Percentiles rank a stretch among this genome's conserved stretches.
These are phyloP conservation scores for Reinhardtius hippoglossoides DNA, from an alignment of 2,113 vertebrate genomes.

Conservation along the genomic window DNA sequence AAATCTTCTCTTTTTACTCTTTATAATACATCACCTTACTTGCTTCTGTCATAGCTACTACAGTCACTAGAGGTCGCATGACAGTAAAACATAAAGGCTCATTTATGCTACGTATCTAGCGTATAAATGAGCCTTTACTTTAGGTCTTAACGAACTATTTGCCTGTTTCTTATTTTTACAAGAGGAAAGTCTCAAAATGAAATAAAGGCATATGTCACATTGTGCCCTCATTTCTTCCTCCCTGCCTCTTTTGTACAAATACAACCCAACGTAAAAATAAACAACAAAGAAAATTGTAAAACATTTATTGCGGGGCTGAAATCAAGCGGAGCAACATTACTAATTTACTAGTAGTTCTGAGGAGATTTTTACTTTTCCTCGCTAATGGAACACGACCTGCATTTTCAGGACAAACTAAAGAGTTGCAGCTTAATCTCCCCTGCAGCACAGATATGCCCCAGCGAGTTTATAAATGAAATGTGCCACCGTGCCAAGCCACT, in stretches of 20 bases:
- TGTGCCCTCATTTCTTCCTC: background rate
- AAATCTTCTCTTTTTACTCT: too few relatives aligned
- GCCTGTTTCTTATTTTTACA: too few relatives aligned
- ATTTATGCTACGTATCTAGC: too few relatives aligned
- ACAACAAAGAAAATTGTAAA: background rate
- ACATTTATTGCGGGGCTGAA: constrained; percentile 16
- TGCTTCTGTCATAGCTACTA: background rate
- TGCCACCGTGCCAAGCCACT: constrained; percentile 66
- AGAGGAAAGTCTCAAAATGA: too few relatives aligned
- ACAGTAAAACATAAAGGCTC: background rate
- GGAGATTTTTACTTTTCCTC: constrained; percentile 27
- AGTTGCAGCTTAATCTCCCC: constrained; percentile 66
- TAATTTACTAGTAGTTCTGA: constrained; percentile 30
- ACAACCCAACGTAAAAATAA: background rate
- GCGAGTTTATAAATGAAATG: constrained; percentile 74
- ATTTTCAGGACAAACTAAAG: constrained; percentile 43
- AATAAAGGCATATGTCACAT: background rate
- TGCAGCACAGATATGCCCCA: constrained; percentile 63
- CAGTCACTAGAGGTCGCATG: background rate
- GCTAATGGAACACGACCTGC: constrained; percentile 46
- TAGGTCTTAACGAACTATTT: too few relatives aligned
- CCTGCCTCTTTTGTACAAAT: background rate
- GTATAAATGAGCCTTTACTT: too few relatives aligned
- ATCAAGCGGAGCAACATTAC: constrained; percentile 18
- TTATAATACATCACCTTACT: background rate